phyloP scores from a whole-genome alignment of 2,888 invertebrate species.

The Caenorhabditis sinica region DNA sequence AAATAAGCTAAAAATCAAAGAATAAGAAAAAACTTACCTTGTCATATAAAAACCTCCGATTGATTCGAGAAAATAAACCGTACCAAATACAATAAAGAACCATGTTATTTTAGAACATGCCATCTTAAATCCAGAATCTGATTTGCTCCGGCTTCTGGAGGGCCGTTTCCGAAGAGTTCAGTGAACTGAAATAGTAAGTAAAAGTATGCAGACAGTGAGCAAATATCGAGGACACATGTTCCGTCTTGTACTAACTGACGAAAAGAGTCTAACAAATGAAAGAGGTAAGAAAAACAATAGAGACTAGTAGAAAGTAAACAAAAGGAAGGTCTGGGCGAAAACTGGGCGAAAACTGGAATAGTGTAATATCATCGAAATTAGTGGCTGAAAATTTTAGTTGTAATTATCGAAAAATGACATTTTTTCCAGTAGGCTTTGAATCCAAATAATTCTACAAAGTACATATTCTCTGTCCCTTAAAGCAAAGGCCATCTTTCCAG shows the following conservation, averaged over 20 bases:
- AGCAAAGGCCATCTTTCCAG: no score
- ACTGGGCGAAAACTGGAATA: no score
- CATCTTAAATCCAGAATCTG: conserved; percentile 45
- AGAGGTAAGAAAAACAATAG: conserved; percentile 23
- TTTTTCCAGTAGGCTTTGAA: no score
- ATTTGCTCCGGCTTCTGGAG: conserved; percentile 42
- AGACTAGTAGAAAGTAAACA: neutral
- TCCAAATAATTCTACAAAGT: no score
- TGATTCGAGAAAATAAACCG: conserved; percentile 83
- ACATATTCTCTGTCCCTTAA: no score
- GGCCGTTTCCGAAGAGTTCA: conserved; percentile 30
- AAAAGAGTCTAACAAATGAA: conserved; percentile 2
- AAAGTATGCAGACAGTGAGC: conserved; percentile 33
- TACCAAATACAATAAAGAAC: conserved; percentile 80
- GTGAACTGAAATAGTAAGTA: conserved; percentile 30
- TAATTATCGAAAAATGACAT: no score
- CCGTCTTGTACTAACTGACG: conserved; percentile 22
- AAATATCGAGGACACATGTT: conserved; percentile 18
- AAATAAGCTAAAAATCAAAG: neutral
- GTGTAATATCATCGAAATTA: no score
- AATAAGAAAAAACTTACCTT: conserved; percentile 69
- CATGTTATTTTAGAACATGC: conserved; percentile 64
- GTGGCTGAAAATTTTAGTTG: no score
- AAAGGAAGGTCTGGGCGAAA: neutral
- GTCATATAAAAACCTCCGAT: conserved; percentile 84